Evolutionary conservation across 2,797 vertebrate species (phyloP), one percentile per base, ranked within the genome.

Genomic region (Smutsia temminckii): DNA sequence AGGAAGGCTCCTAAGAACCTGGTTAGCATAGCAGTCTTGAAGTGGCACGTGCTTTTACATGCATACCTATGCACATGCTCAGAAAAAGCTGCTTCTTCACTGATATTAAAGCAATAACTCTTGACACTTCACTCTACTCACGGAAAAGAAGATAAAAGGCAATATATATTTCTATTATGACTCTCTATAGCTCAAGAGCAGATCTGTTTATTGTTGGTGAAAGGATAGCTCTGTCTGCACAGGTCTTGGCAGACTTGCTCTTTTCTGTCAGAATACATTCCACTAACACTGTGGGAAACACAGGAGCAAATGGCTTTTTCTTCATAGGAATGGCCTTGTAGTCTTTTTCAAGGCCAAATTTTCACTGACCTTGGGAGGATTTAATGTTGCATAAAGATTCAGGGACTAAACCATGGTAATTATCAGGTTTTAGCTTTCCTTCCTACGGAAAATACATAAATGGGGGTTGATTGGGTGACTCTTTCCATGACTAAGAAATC

Each of bases 41-140:
- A 84, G 59, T 66, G 40, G 27, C 66, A 59, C 1, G 0, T 75
- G n/a, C 80, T 55, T 0, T 80, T 78, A 46, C 85, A 74, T 88
- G 64, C 72, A 94, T 93, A 97, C 95, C 59, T 97, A 75, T 1
- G 1, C 72, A 81, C 63, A 86, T 96, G 95, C 95, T 96, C 94
- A 93, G 97, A 93, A 91, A 89, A 91, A 91, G 92, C 91, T 93
- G 97, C 95, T 97, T 97, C 97, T 97, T 86, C 95, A 89, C 79
- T 96, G 95, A 98, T 98, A 99, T 98, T 98, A 98, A 98, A 98
- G 98, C 98, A 98, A 98, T 99, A 98, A 98, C 96, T 99, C 98
- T 97, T 98, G 98, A 98, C 95, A 97, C 97, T 96, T 98, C 96
- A 92, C 95, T 97, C 96, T 97, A 86, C 93, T 96, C 96, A 34